phyloP scores from a whole-genome alignment of 2,113 vertebrate genomes.

The Corythaeola cristata region DNA sequence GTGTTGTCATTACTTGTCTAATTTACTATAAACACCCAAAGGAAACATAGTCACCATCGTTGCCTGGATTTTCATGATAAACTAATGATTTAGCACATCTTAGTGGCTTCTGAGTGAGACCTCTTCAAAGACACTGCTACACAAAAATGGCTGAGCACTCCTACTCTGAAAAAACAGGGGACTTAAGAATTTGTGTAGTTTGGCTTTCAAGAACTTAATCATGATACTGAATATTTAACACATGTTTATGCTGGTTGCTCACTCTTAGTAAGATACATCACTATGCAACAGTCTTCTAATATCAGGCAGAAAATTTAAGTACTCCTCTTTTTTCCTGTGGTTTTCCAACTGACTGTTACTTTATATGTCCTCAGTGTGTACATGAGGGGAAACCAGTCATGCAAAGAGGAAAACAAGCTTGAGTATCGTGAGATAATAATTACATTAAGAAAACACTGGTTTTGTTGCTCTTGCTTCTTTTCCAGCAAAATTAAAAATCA shows the following conservation, averaged over 20 bases:
- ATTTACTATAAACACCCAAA: neutral
- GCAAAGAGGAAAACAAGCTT: neutral
- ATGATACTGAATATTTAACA: neutral
- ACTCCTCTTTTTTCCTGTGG: no score
- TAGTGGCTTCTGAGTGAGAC: neutral
- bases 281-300: neutral
- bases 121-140: neutral
- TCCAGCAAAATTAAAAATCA: neutral
- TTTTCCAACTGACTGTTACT: neutral
- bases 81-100: neutral
- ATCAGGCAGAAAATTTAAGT: neutral
- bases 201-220: neutral
- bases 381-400: neutral
- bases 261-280: neutral
- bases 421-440: neutral
- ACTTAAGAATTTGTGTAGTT: neutral
- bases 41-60: fast-evolving
- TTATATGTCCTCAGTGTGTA: neutral
- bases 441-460: neutral
- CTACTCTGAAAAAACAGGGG: neutral
- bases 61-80: neutral
- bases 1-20: neutral
- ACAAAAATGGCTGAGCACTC: neutral
- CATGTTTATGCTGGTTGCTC: neutral
- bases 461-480: neutral